A percentile compares a stretch with the other conserved stretches of the same genome.
Conservation (phyloP, 2,797 vertebrate species). For the Mus minutoides region DNA sequence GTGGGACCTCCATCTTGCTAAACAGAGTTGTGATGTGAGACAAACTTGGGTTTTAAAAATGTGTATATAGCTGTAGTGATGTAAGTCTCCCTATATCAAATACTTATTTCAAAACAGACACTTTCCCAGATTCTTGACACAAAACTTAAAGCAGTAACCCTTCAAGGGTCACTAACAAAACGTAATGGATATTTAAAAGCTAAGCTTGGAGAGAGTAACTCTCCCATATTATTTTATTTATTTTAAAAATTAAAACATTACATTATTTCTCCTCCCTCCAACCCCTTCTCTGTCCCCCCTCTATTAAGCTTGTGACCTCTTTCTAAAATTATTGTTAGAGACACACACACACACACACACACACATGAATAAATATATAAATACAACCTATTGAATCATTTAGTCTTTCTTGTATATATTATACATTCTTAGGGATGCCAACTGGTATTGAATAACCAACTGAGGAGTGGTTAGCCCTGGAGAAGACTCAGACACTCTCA, state of each 20-base stretch:
- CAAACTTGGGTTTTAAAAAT: not conserved
- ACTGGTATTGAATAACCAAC: not conserved
- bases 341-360: not conserved
- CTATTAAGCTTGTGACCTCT: not conserved
- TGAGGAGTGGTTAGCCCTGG: not conserved
- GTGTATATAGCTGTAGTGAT: not conserved
- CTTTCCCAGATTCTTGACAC: not conserved
- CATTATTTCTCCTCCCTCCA: not conserved
- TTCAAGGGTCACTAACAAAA: not conserved
- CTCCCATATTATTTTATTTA: not conserved
- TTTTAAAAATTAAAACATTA: not conserved
- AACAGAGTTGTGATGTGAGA: not conserved
- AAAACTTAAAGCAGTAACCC: not conserved
- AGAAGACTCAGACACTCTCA: not conserved
- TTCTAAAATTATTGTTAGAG: not conserved
- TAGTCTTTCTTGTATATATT: not conserved
- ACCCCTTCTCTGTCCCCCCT: not conserved
- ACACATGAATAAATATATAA: not conserved
- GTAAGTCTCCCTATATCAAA: not conserved
- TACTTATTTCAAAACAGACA: not conserved
- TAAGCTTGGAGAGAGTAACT: conserved; percentile 8
- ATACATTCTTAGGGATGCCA: not conserved
- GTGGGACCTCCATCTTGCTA: not conserved
- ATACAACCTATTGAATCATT: not conserved
- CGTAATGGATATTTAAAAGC: conserved; percentile 41